Evolutionary conservation across 2,113 vertebrate genomes (phyloP).

Genomic region (Ailuropoda melanoleuca): DNA sequence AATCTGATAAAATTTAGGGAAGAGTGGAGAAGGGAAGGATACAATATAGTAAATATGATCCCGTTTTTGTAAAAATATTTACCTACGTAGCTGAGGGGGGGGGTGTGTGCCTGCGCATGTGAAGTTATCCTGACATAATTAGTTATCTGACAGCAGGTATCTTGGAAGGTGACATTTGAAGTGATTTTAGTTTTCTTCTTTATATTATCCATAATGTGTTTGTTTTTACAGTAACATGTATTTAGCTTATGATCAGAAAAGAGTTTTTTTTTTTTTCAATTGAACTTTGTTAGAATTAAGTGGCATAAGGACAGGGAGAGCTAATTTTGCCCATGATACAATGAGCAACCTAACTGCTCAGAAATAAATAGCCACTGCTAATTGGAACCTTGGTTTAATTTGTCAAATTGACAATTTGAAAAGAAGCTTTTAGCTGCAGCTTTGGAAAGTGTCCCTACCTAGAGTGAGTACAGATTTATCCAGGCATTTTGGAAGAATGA

Average conservation of each 20-base stretch:
- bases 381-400: constrained; percentile 20
- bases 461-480: background rate
- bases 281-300: background rate
- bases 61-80: background rate
- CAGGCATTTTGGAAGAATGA: background rate
- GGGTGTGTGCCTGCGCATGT: background rate
- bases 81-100: background rate
- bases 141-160: background rate
- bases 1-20: background rate
- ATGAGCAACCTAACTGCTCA: background rate
- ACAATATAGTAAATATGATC: background rate
- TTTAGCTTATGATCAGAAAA: background rate
- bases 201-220: background rate
- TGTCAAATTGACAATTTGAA: background rate
- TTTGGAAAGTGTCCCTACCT: constrained; percentile 11
- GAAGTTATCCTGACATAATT: background rate
- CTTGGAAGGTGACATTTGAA: background rate
- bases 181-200: background rate
- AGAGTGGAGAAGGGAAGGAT: background rate
- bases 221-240: background rate
- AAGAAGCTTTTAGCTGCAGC: background rate
- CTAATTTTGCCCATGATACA: background rate
- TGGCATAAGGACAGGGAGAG: background rate
- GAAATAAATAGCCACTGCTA: background rate
- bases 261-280: background rate